A percentile compares a stretch with the other conserved stretches of the same genome.
These are phyloP conservation scores for Lypha dubia DNA, from an alignment of 2,888 invertebrate species.

Conservation along the genomic window DNA sequence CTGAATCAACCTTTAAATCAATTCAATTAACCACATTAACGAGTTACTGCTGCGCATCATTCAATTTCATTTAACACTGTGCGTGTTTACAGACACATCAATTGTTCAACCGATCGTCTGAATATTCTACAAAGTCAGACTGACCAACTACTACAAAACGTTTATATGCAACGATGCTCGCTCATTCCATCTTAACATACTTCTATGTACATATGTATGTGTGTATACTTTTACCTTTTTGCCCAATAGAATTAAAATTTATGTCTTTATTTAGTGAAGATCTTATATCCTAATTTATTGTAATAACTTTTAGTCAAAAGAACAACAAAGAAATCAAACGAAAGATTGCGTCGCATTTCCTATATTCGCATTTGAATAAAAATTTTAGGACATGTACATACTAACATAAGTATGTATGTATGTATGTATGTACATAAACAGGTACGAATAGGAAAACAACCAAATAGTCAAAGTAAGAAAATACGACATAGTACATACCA, in stretches of 20 bases:
- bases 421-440: too few species aligned
- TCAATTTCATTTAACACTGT: slow-evolving; percentile 49
- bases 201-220: too few species aligned
- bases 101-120: background rate
- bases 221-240: slow-evolving; percentile 64
- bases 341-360: slow-evolving; percentile 43
- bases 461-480: too few species aligned
- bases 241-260: slow-evolving; percentile 78
- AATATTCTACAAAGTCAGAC: background rate
- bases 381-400: too few species aligned
- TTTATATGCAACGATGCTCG: too few species aligned
- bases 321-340: slow-evolving; percentile 73
- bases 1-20: slow-evolving; percentile 52
- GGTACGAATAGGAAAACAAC: too few species aligned
- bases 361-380: background rate
- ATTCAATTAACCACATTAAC: slow-evolving; percentile 63
- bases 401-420: too few species aligned
- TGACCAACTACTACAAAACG: slow-evolving; percentile 33
- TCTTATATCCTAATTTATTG: slow-evolving; percentile 83
- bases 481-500: too few species aligned
- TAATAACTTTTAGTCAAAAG: slow-evolving; percentile 80
- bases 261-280: slow-evolving; percentile 83
- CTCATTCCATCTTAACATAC: too few species aligned
- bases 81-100: slow-evolving; percentile 61
- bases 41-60: slow-evolving; percentile 60